Evolutionary conservation across 1,140 invertebrate genomes (phyloP).

Genomic region (Pygmarrhopalites habei): DNA sequence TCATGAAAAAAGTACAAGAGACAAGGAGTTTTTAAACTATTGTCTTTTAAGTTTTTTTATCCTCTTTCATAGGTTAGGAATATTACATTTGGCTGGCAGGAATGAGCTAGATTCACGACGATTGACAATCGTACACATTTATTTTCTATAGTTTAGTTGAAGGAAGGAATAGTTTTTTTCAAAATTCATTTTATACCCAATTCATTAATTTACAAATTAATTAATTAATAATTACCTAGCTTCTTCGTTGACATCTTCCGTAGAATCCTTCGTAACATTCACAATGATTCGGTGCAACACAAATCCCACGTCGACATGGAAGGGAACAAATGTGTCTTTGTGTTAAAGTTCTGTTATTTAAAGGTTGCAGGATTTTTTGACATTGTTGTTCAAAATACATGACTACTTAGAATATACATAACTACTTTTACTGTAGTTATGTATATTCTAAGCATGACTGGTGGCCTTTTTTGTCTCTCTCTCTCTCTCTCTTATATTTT

Average conservation of each 20-base stretch:
- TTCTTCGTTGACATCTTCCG: conserved; percentile 62
- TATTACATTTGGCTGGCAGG: background rate
- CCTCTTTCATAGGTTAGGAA: background rate
- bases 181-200: conserved; percentile 13
- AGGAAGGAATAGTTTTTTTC: background rate
- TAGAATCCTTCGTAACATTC: conserved; percentile 65
- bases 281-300: conserved; percentile 58
- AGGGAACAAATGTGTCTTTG: conserved; percentile 60
- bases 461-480: too few species aligned
- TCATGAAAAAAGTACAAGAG: too few species aligned
- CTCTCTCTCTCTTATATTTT: too few species aligned
- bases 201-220: too few species aligned
- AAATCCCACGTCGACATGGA: conserved; percentile 62
- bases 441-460: too few species aligned
- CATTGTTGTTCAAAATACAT: too few species aligned
- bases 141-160: background rate
- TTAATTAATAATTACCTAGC: too few species aligned
- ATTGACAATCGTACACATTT: background rate
- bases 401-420: too few species aligned
- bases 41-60: too few species aligned
- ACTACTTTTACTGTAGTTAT: too few species aligned
- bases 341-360: conserved; percentile 44
- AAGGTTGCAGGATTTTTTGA: too few species aligned
- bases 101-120: background rate
- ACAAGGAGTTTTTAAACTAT: too few species aligned